Evolutionary conservation across 2,797 vertebrate genomes (phyloP).

Genomic region (Crypturellus tataupa): DNA sequence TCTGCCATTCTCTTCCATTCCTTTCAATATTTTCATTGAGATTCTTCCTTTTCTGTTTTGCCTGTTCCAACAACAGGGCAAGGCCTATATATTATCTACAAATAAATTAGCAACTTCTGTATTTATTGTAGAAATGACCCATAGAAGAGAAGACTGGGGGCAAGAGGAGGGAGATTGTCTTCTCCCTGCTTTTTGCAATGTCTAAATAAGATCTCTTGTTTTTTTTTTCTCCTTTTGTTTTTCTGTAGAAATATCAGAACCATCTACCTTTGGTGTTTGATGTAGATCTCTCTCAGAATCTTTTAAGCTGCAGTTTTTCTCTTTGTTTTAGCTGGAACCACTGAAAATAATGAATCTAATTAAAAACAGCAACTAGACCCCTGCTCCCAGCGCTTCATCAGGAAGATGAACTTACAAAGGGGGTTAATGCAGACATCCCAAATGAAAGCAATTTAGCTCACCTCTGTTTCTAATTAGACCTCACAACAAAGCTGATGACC

Average conservation of each 20-base stretch:
- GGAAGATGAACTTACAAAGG: not conserved
- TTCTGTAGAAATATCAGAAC: not conserved
- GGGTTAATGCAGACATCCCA: not conserved
- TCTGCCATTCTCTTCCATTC: not conserved
- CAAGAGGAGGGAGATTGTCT: not conserved
- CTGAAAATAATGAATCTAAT: not conserved
- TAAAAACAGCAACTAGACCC: not conserved
- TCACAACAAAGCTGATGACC: not conserved
- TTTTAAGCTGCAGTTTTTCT: not conserved
- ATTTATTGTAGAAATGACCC: not conserved
- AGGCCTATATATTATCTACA: not conserved
- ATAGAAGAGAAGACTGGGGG: not conserved
- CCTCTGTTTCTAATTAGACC: not conserved
- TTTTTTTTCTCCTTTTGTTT: not conserved
- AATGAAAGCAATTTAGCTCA: not conserved
- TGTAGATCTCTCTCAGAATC: not conserved
- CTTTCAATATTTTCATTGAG: not conserved
- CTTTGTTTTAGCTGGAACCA: not conserved
- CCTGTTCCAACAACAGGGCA: not conserved
- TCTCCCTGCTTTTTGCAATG: not conserved
- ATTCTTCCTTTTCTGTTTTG: not conserved
- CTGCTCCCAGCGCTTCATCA: not conserved
- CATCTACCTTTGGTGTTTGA: not conserved
- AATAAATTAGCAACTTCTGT: not conserved
- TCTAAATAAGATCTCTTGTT: not conserved